A percentile compares a stretch with the other conserved stretches of the same genome.
Evolutionary conservation across 2,888 invertebrate genomes (phyloP).

Genomic region (Parapristionchus giblindavisi): DNA sequence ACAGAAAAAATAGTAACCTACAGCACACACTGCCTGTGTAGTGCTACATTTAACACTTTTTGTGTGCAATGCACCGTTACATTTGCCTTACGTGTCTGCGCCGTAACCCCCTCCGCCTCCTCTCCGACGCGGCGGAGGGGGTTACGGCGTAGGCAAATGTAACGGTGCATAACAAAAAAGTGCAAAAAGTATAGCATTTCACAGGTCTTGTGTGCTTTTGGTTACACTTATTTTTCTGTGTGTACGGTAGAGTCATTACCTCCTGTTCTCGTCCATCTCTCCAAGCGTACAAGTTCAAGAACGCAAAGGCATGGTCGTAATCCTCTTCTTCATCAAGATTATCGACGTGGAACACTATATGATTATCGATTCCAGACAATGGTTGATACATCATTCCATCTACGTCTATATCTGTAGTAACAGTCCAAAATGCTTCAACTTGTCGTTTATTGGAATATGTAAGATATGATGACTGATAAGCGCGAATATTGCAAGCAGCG

Average conservation of each 20-base stretch:
- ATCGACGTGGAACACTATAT: slow-evolving; percentile 29
- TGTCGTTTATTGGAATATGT: too few species aligned
- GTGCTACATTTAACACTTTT: too few species aligned
- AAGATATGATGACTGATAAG: slow-evolving; percentile 10
- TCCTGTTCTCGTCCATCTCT: slow-evolving; percentile 10
- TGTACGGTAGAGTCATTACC: background rate
- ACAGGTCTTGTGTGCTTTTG: too few species aligned
- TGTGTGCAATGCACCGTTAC: too few species aligned
- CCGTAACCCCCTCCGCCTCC: too few species aligned
- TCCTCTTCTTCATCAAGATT: background rate
- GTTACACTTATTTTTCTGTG: too few species aligned
- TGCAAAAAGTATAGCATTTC: too few species aligned
- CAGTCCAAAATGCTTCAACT: slow-evolving; percentile 14
- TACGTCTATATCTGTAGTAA: slow-evolving; percentile 25
- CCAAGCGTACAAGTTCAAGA: slow-evolving; percentile 13
- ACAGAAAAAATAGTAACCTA: background rate
- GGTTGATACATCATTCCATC: slow-evolving; percentile 7
- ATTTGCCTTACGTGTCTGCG: too few species aligned
- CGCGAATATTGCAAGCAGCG: slow-evolving; percentile 13
- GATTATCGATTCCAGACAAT: background rate
- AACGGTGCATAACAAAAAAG: too few species aligned
- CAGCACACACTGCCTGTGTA: too few species aligned
- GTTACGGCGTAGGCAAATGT: too few species aligned
- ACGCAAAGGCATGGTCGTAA: slow-evolving; percentile 22
- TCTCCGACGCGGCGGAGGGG: too few species aligned